phyloP scores from a whole-genome alignment of 2,797 vertebrate genomes.

The Gymnodraco acuticeps region DNA sequence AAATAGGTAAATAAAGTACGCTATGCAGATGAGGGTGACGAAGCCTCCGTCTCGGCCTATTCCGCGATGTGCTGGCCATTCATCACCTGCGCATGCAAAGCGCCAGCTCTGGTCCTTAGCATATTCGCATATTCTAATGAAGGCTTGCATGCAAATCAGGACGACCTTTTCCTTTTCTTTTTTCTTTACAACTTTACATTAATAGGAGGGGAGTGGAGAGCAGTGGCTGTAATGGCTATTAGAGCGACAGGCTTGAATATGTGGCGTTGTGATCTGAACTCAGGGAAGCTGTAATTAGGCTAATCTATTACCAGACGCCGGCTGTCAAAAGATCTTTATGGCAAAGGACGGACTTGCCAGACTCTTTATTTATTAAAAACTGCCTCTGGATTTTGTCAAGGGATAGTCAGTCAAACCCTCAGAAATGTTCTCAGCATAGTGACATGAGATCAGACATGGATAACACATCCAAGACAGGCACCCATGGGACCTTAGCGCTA shows the following conservation, averaged over 20 bases:
- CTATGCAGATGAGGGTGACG: slow-evolving; percentile 97
- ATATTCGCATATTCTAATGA: slow-evolving; percentile 99
- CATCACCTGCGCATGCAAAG: slow-evolving; percentile 97
- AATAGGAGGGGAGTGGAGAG: slow-evolving; percentile 80
- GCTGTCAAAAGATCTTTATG: slow-evolving; percentile 91
- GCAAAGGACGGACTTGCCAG: slow-evolving; percentile 91
- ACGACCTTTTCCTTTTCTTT: slow-evolving; percentile 93
- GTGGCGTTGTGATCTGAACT: slow-evolving; percentile 95
- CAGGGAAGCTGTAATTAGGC: slow-evolving; percentile 94
- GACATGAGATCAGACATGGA: slow-evolving; percentile 44
- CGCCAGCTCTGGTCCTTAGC: slow-evolving; percentile 93
- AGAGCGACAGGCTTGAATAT: slow-evolving; percentile 78
- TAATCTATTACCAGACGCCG: slow-evolving; percentile 97
- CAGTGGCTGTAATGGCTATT: slow-evolving; percentile 76
- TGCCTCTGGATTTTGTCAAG: slow-evolving; percentile 50
- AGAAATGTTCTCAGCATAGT: slow-evolving; percentile 12
- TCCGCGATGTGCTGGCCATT: slow-evolving; percentile 92
- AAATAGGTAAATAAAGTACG: slow-evolving; percentile 84
- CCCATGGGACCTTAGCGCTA: slow-evolving; percentile 37
- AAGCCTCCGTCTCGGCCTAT: slow-evolving; percentile 91
- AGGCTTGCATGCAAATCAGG: slow-evolving; percentile 98
- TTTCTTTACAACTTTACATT: slow-evolving; percentile 93
- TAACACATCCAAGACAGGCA: slow-evolving; percentile 21
- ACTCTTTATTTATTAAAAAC: slow-evolving; percentile 82
- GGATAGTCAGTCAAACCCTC: slow-evolving; percentile 53